Conservation (phyloP, 2,888 invertebrate genomes). For the Latrodectus hesperus region DNA sequence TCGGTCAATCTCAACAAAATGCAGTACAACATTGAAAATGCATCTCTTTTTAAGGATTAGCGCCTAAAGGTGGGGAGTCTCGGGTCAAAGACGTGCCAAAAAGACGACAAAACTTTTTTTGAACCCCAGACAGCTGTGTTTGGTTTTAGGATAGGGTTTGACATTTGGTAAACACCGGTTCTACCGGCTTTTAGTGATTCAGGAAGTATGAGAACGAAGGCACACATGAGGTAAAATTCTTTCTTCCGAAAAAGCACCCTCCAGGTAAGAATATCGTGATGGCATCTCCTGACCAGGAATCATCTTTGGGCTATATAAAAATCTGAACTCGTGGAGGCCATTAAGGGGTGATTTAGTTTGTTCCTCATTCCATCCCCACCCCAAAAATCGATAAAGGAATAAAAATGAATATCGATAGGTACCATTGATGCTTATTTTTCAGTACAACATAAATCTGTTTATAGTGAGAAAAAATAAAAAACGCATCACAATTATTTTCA, state of each 20-base stretch:
- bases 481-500: no score
- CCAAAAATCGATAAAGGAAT: no score
- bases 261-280: conserved; percentile 44
- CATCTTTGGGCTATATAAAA: background rate
- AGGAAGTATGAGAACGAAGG: conserved; percentile 37
- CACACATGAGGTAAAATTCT: conserved; percentile 8
- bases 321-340: background rate
- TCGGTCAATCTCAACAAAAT: conserved; percentile 10
- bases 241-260: conserved; percentile 23
- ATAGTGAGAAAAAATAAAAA: no score
- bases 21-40: background rate
- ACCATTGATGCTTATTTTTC: no score
- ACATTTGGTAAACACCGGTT: conserved; percentile 64
- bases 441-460: no score
- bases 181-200: conserved; percentile 55
- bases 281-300: conserved; percentile 33
- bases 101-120: conserved; percentile 57
- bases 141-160: conserved; percentile 66
- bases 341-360: background rate
- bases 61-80: conserved; percentile 43
- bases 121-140: conserved; percentile 62
- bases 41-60: conserved; percentile 19
- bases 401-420: no score
- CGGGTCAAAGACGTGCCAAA: conserved; percentile 62
- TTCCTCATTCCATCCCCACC: background rate